Percentiles rank a stretch among this genome's conserved stretches.
phyloP scores from a whole-genome alignment of 92 coral and sea anemone genomes.

The Porites lobata region DNA sequence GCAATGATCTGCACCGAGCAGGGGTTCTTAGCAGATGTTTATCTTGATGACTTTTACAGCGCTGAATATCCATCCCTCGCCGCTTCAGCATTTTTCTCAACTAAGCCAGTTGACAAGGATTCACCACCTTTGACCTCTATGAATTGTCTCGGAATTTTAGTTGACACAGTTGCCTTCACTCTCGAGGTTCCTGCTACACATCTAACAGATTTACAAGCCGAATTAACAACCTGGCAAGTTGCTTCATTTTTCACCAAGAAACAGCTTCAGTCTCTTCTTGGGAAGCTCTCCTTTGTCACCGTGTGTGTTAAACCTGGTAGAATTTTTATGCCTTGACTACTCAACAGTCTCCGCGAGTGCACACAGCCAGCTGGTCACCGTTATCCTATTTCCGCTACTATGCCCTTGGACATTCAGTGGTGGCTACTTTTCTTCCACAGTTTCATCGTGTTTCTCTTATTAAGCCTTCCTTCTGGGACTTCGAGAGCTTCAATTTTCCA shows the following conservation, averaged over 20 bases:
- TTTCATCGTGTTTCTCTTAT: slow-evolving; percentile 33
- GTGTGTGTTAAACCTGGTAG: slow-evolving; percentile 42
- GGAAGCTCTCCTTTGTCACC: slow-evolving; percentile 2
- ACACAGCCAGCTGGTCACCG: not conserved
- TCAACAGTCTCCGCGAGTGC: not conserved
- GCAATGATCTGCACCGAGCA: too few relatives aligned
- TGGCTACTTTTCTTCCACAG: slow-evolving; percentile 32
- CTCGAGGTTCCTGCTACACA: not conserved
- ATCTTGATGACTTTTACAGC: too few relatives aligned
- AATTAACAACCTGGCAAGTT: not conserved
- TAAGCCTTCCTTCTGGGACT: not conserved
- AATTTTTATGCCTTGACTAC: slow-evolving; percentile 34
- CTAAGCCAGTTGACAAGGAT: too few relatives aligned
- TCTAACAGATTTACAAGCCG: not conserved
- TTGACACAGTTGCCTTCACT: not conserved
- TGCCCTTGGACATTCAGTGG: slow-evolving; percentile 41
- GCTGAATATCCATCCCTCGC: too few relatives aligned
- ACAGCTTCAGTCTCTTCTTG: not conserved
- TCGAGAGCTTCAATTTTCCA: not conserved
- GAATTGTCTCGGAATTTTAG: slow-evolving; percentile 5
- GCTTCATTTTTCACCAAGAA: not conserved
- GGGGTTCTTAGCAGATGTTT: too few relatives aligned
- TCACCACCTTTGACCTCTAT: not conserved
- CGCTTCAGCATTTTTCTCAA: too few relatives aligned
- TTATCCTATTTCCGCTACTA: not conserved